Conservation (phyloP, 1,140 invertebrate species). For the Eriocheir sinensis region DNA sequence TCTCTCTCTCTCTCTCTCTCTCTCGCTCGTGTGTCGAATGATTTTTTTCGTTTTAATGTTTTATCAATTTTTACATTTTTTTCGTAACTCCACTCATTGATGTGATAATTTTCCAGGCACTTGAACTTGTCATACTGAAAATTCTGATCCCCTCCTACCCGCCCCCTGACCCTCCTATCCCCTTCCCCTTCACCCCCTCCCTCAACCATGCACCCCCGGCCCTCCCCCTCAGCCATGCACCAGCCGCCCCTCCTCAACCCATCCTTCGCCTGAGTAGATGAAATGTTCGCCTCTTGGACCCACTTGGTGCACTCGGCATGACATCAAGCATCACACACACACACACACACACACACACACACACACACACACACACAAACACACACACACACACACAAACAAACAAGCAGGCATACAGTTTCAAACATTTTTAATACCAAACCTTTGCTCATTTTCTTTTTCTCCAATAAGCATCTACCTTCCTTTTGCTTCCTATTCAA, state of each 20-base stretch:
- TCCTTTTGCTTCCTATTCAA: too few species aligned
- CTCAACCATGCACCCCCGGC: background rate
- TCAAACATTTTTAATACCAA: background rate
- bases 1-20: background rate
- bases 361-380: background rate
- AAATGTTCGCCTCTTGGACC: background rate
- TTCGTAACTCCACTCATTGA: background rate
- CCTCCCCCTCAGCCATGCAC: background rate
- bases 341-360: background rate
- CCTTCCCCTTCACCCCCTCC: background rate
- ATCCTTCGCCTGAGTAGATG: background rate
- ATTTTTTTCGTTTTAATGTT: background rate
- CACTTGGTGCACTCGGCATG: background rate
- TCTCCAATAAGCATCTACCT: too few species aligned
- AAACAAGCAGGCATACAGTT: background rate
- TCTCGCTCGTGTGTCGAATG: background rate
- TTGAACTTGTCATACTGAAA: background rate
- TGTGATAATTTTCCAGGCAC: constrained; percentile 12
- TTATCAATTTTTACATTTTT: background rate
- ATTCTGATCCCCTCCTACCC: background rate
- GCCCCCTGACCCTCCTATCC: too few species aligned
- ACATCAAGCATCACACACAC: background rate
- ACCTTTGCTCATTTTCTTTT: background rate
- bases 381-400: background rate
- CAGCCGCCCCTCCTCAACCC: too few species aligned